Conservation (phyloP, 2,113 vertebrate genomes). For the Monarcha castaneiventris region DNA sequence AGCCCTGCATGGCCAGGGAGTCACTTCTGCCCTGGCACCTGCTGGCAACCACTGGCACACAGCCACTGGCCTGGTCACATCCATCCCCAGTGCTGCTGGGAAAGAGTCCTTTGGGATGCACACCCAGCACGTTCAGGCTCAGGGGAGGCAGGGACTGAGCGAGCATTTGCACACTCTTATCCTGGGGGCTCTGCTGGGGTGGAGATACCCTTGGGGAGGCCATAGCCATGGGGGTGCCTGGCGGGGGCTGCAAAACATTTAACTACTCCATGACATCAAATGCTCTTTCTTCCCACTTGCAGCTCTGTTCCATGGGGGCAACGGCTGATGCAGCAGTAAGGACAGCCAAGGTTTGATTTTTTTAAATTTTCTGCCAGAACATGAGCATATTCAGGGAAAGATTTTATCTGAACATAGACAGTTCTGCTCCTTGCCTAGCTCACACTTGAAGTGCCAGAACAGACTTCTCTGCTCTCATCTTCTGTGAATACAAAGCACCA, state of each 20-base stretch:
- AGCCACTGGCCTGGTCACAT: rapidly evolving
- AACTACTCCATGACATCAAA: not conserved
- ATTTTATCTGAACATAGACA: not conserved
- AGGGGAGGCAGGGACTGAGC: not conserved
- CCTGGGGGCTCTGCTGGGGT: not conserved
- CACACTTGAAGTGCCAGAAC: conserved; percentile 22
- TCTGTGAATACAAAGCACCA: conserved; percentile 24
- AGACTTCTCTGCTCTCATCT: not conserved
- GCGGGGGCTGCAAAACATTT: not conserved
- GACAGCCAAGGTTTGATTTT: not conserved
- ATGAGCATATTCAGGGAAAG: not conserved
- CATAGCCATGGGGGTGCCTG: not conserved
- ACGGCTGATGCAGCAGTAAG: not conserved
- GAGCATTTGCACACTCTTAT: rapidly evolving
- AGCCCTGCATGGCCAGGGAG: not conserved
- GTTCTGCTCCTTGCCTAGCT: not conserved
- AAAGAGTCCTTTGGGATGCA: not conserved
- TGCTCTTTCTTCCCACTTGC: not conserved
- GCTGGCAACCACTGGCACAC: not conserved
- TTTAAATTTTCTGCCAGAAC: not conserved
- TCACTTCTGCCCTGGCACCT: not conserved
- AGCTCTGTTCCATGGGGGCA: not conserved
- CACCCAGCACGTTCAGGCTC: rapidly evolving
- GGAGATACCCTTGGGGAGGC: not conserved
- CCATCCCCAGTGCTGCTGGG: not conserved